These are phyloP conservation scores for Rhodinocichla rosea DNA, from an alignment of 2,113 vertebrate genomes.

Conservation along the genomic window DNA sequence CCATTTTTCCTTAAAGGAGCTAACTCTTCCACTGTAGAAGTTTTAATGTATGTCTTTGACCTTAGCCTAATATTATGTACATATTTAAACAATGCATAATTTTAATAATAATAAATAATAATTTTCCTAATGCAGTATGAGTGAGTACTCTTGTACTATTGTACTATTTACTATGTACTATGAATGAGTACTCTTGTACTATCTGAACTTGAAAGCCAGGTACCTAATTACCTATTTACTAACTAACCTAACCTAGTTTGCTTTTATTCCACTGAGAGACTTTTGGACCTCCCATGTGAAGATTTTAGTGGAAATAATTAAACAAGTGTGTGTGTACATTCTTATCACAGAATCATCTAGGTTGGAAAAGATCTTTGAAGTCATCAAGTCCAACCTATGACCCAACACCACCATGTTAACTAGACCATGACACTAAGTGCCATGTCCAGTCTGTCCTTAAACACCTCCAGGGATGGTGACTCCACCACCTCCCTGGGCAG, in stretches of 20 bases:
- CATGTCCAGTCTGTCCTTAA: not conserved
- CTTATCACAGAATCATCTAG: not conserved
- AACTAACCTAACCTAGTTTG: not conserved
- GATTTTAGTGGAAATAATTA: not conserved
- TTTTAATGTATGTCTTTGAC: not conserved
- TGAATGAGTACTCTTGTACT: not conserved
- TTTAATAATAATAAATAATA: not conserved
- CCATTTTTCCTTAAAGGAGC: not conserved
- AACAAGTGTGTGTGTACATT: accelerated
- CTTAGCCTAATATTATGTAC: not conserved
- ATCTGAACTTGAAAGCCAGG: not conserved
- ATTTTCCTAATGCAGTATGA: not conserved
- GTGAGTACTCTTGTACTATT: not conserved
- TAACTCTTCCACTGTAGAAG: not conserved
- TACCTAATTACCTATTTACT: not conserved
- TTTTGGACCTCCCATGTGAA: not conserved
- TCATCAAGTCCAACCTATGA: not conserved
- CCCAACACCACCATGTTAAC: not conserved
- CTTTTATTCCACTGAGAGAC: not conserved
- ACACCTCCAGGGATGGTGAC: too few relatives aligned
- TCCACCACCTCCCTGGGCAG: not conserved
- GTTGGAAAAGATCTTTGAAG: not conserved
- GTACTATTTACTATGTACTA: not conserved
- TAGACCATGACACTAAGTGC: too few relatives aligned
- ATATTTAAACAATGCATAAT: accelerated